phyloP scores from a whole-genome alignment of 2,888 invertebrate species.

The Nebria brevicollis region DNA sequence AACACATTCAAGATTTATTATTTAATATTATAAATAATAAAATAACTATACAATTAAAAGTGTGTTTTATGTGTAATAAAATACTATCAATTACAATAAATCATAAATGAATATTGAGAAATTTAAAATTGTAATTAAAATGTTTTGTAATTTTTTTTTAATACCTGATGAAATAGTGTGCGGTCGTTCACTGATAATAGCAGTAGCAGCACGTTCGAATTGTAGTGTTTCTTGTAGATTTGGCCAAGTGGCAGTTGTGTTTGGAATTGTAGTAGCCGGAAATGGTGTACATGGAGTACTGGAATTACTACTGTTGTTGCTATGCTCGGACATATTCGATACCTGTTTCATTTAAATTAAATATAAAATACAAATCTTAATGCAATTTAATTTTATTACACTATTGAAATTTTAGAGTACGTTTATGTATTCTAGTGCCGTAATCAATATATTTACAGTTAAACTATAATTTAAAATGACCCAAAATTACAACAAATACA shows the following conservation, averaged over 20 bases:
- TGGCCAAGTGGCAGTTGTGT: slow-evolving; percentile 80
- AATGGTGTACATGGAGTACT: slow-evolving; percentile 66
- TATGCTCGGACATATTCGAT: slow-evolving; percentile 68
- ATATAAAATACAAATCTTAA: not conserved
- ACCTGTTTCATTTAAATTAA: slow-evolving; percentile 59
- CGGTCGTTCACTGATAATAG: slow-evolving; percentile 84
- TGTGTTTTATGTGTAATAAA: too few species aligned
- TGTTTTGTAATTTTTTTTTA: not conserved
- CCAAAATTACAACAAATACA: not conserved
- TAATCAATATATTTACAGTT: too few species aligned
- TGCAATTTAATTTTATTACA: not conserved
- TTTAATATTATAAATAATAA: too few species aligned
- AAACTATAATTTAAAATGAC: not conserved
- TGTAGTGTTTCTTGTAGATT: slow-evolving; percentile 80
- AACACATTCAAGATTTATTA: slow-evolving; percentile 26
- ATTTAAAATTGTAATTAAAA: too few species aligned
- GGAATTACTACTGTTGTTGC: slow-evolving; percentile 64
- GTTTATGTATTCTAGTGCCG: not conserved
- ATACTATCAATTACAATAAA: too few species aligned
- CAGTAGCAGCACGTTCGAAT: slow-evolving; percentile 77
- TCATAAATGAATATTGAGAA: too few species aligned
- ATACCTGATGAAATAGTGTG: slow-evolving; percentile 85
- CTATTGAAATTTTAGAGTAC: not conserved
- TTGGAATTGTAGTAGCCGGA: slow-evolving; percentile 57
- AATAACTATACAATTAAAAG: too few species aligned